A percentile compares a stretch with the other conserved stretches of the same genome.
These are phyloP conservation scores for Gymnosoma rotundatum DNA, from an alignment of 2,888 invertebrate species.

Conservation along the genomic window DNA sequence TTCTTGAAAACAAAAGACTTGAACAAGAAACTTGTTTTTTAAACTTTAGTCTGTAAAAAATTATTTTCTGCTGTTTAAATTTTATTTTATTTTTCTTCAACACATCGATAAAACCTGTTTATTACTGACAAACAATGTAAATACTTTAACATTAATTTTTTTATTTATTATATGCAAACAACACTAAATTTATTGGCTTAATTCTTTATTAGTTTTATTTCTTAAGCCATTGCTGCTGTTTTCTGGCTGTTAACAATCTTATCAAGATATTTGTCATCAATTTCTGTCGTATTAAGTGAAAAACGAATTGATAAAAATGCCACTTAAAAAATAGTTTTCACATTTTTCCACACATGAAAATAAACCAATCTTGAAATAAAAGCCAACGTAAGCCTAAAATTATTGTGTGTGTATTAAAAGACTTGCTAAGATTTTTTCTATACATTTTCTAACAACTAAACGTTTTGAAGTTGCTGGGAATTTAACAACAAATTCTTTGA, in stretches of 20 bases:
- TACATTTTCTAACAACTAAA: too few species aligned
- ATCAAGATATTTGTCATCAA: slow-evolving; percentile 65
- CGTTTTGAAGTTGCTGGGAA: too few species aligned
- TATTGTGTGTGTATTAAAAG: too few species aligned
- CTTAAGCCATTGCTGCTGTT: neutral
- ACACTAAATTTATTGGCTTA: slow-evolving; percentile 21
- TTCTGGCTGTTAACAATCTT: neutral
- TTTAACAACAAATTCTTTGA: neutral
- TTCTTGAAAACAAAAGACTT: slow-evolving; percentile 62
- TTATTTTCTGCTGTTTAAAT: slow-evolving; percentile 20
- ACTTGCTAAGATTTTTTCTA: too few species aligned
- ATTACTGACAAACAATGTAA: slow-evolving; percentile 15
- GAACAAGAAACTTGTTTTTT: slow-evolving; percentile 59
- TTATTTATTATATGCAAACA: slow-evolving; percentile 20
- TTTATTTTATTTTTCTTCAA: slow-evolving; percentile 5
- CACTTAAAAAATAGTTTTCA: slow-evolving; percentile 44
- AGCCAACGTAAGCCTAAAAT: too few species aligned
- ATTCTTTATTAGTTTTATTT: slow-evolving; percentile 35
- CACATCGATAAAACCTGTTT: slow-evolving; percentile 41
- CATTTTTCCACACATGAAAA: neutral
- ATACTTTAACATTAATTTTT: slow-evolving; percentile 4
- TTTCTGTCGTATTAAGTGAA: slow-evolving; percentile 65
- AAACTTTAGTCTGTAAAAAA: slow-evolving; percentile 39
- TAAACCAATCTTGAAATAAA: too few species aligned
- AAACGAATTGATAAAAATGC: slow-evolving; percentile 54